A percentile compares a stretch with the other conserved stretches of the same genome.
phyloP scores from a whole-genome alignment of 2,888 invertebrate species.

The Slavum lentiscoides region DNA sequence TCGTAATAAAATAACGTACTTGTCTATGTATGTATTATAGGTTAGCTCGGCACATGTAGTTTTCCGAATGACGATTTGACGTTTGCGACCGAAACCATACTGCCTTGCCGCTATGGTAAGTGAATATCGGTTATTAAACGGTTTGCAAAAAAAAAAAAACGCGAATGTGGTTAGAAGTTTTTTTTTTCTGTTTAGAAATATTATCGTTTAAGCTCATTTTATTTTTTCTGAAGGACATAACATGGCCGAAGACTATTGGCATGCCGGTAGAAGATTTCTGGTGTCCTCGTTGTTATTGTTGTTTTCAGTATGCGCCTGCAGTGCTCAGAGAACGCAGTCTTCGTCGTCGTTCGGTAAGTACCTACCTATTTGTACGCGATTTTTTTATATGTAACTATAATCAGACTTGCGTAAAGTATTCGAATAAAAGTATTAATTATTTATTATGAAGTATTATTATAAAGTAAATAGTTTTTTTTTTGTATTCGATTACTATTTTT shows the following conservation, averaged over 20 bases:
- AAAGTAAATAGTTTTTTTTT: too few relatives aligned
- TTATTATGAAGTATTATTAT: too few relatives aligned
- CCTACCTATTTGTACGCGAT: too few relatives aligned
- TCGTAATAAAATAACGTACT: too few relatives aligned
- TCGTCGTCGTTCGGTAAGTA: constrained; percentile 71
- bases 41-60: constrained; percentile 15
- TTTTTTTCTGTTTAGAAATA: background rate
- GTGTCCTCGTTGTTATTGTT: constrained; percentile 64
- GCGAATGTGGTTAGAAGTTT: too few relatives aligned
- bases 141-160: too few relatives aligned
- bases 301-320: constrained; percentile 70
- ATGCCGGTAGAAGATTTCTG: constrained; percentile 79
- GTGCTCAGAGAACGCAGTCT: constrained; percentile 70
- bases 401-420: too few relatives aligned
- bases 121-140: background rate
- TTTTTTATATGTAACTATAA: too few relatives aligned
- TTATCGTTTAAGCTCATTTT: background rate
- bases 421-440: too few relatives aligned
- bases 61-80: constrained; percentile 48
- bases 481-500: too few relatives aligned
- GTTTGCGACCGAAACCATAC: constrained; percentile 48
- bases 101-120: constrained; percentile 53
- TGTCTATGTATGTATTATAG: background rate
- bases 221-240: constrained; percentile 70
- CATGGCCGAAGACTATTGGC: constrained; percentile 83